phyloP scores from a whole-genome alignment of 64 coral and sea anemone genomes.

The Stylophora pistillata region DNA sequence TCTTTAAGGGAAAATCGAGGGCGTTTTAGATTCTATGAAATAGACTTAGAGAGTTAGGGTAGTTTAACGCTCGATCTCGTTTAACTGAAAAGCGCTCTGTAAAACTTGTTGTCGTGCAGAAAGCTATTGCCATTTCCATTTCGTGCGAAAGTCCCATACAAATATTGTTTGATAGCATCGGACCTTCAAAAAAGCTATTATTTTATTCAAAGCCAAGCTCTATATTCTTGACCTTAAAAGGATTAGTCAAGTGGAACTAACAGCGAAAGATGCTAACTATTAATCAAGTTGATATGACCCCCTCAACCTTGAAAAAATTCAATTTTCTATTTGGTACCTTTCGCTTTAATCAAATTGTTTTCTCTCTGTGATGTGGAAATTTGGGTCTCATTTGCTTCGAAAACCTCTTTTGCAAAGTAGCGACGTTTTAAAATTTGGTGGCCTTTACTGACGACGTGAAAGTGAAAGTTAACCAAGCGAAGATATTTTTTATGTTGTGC shows the following conservation, averaged over 20 bases:
- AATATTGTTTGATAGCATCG: neutral
- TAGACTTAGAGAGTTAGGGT: neutral
- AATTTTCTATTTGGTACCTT: neutral
- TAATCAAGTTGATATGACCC: neutral
- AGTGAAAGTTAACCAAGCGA: neutral
- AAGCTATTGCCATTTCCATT: neutral
- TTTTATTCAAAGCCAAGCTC: neutral
- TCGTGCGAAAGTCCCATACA: neutral
- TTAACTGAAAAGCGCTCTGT: neutral
- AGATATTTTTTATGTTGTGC: neutral
- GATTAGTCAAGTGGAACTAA: constrained; percentile 6
- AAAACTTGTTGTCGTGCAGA: neutral
- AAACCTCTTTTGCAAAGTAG: too few relatives aligned
- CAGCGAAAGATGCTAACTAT: neutral
- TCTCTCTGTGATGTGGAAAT: neutral
- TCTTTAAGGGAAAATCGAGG: neutral
- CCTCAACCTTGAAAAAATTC: constrained; percentile 16
- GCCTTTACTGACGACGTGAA: too few relatives aligned
- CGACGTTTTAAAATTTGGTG: too few relatives aligned
- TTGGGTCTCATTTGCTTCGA: neutral
- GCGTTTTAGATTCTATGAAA: neutral
- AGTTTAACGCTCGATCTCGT: neutral
- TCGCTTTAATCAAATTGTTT: neutral
- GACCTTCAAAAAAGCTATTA: neutral
- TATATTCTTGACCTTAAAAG: constrained; percentile 1